phyloP scores from a whole-genome alignment of 2,888 invertebrate species.

The Andrena fulva region DNA sequence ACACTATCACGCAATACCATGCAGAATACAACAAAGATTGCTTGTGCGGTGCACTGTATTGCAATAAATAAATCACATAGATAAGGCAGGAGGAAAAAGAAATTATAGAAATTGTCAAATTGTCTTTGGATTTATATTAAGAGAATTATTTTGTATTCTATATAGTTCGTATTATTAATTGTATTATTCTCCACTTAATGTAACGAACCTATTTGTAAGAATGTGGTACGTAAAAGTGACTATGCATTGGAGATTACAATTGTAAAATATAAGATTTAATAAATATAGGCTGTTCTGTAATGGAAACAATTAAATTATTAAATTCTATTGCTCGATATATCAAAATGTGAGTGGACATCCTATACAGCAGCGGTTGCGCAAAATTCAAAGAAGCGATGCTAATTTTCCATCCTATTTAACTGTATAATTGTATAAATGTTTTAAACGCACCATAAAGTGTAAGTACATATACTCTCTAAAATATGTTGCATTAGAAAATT shows the following conservation, averaged over 20 bases:
- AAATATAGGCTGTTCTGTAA: constrained; percentile 14
- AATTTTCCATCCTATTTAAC: background rate
- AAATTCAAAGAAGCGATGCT: constrained; percentile 3
- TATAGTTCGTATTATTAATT: constrained; percentile 15
- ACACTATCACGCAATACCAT: constrained; percentile 69
- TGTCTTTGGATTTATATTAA: constrained; percentile 45
- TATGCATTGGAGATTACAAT: constrained; percentile 18
- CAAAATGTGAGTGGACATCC: constrained; percentile 16
- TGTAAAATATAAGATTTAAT: constrained; percentile 7
- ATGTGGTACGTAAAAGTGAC: constrained; percentile 10
- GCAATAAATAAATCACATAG: constrained; percentile 29
- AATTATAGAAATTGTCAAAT: constrained; percentile 27
- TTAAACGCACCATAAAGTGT: background rate
- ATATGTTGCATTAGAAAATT: constrained; percentile 30
- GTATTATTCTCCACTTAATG: constrained; percentile 32
- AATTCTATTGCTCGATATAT: constrained; percentile 3
- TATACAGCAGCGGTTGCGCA: background rate
- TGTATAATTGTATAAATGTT: constrained; percentile 16
- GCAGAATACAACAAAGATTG: constrained; percentile 54
- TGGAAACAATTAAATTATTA: constrained; percentile 16
- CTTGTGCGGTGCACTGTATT: constrained; percentile 27
- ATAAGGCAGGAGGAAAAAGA: constrained; percentile 5
- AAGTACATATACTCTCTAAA: constrained; percentile 26
- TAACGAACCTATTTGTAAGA: constrained; percentile 19
- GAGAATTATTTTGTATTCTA: constrained; percentile 20